phyloP scores from a whole-genome alignment of 2,797 vertebrate genomes.

The Aplochiton taeniatus region DNA sequence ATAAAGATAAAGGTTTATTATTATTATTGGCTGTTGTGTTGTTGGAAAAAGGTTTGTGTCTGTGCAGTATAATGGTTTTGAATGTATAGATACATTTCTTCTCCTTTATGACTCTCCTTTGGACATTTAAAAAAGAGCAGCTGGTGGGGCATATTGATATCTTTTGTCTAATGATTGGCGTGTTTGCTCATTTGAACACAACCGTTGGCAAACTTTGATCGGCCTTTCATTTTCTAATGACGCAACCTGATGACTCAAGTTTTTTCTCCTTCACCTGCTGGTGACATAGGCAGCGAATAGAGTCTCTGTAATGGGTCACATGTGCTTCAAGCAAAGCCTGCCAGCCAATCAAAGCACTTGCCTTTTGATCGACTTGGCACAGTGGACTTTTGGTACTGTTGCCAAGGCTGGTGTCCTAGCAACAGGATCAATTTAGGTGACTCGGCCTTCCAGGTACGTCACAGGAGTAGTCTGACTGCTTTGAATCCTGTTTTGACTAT shows the following conservation, averaged over 20 bases:
- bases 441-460: conserved; percentile 20
- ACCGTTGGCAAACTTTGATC: conserved; percentile 40
- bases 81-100: too few relatives aligned
- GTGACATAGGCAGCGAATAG: conserved; percentile 27
- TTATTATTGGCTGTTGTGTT: too few relatives aligned
- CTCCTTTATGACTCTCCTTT: not conserved
- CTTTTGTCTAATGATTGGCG: conserved; percentile 8
- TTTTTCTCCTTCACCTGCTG: conserved; percentile 53
- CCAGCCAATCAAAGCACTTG: conserved; percentile 49
- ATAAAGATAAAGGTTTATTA: too few relatives aligned
- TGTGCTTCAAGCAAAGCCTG: conserved; percentile 47
- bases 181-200: conserved; percentile 47
- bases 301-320: conserved; percentile 40
- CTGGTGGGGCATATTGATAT: not conserved
- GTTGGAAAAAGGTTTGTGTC: too few relatives aligned
- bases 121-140: not conserved
- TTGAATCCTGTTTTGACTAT: conserved; percentile 51
- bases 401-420: conserved; percentile 54
- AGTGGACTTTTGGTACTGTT: conserved; percentile 48
- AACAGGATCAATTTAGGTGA: conserved; percentile 44
- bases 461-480: conserved; percentile 24
- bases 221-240: conserved; percentile 20
- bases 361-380: conserved; percentile 47
- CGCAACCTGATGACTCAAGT: conserved; percentile 25
- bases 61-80: too few relatives aligned